Evolutionary conservation across 2,888 invertebrate genomes (phyloP), one percentile per base, ranked within the genome.

Genomic region (Ganaspis brasiliensis): DNA sequence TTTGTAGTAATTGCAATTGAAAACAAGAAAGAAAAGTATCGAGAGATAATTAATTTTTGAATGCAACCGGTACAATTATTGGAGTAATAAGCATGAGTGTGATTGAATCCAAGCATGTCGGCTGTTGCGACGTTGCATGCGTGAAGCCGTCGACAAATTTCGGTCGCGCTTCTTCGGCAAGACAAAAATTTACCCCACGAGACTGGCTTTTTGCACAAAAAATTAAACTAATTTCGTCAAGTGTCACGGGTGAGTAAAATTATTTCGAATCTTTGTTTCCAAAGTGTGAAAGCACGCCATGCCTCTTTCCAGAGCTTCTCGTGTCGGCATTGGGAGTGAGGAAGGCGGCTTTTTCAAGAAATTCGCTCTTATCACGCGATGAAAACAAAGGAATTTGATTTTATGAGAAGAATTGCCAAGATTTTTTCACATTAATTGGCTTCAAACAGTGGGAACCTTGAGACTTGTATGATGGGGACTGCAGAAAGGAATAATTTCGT

Each of bases 61-160:
- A 67, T 59, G 67, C 45, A 67, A 67, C 67, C 67, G 67, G 67
- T 67, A 67, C 31, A 31, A 31, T 31, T 31, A 31, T 31, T 31
- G 31, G 31, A 31, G 37, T 24, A 67, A 21, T 24, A n/a, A 37
- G 21, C 40, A 6, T 52, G 19, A 61, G 19, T 37, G 63, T 63
- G 63, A 19, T 56, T 26, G 12, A 56, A 21, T 56, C 21, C 55
- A 19, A 55, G 55, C 2, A 63, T 40, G 63, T 24, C 45, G 67
- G 67, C 67, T 67, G 67, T 67, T 67, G 67, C 67, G 67, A 67
- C 67, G 67, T 67, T 67, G 67, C 67, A 67, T 67, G 67, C 67
- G 24, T 67, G 67, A 67, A 67, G 67, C 67, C 67, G 26, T 67
- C 45, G 45, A 67, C 40, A 45, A 45, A 45, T 67, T 67, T 67